Evolutionary conservation across 2,797 vertebrate species (phyloP).

Genomic region (Lepilemur septentrionalis): DNA sequence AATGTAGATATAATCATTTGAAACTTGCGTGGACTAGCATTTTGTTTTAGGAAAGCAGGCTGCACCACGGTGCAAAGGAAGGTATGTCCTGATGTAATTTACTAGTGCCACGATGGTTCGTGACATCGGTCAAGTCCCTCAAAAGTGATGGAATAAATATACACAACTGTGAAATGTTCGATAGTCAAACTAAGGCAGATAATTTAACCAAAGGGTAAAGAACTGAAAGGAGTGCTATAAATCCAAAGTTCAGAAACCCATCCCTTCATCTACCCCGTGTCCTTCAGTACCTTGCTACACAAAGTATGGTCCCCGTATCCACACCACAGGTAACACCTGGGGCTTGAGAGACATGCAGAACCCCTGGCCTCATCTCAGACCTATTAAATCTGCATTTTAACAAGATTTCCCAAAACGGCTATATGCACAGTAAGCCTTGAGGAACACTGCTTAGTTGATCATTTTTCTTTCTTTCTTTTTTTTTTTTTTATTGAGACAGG

Average conservation of each 20-base stretch:
- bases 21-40: background rate
- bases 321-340: background rate
- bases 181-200: background rate
- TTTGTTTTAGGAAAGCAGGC: background rate
- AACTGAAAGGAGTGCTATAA: background rate
- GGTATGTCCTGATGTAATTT: background rate
- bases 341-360: background rate
- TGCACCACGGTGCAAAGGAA: background rate
- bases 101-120: background rate
- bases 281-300: background rate
- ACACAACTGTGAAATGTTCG: background rate
- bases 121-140: background rate
- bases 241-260: background rate
- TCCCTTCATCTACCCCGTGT: background rate
- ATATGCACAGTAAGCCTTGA: background rate
- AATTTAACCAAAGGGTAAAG: background rate
- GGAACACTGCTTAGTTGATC: background rate
- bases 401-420: background rate
- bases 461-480: background rate
- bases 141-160: background rate
- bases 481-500: background rate
- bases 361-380: background rate
- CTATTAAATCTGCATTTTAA: constrained; percentile 12
- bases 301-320: background rate
- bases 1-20: background rate